Conservation (phyloP, 2,888 invertebrate species). For the Pachydiplax longipennis region DNA sequence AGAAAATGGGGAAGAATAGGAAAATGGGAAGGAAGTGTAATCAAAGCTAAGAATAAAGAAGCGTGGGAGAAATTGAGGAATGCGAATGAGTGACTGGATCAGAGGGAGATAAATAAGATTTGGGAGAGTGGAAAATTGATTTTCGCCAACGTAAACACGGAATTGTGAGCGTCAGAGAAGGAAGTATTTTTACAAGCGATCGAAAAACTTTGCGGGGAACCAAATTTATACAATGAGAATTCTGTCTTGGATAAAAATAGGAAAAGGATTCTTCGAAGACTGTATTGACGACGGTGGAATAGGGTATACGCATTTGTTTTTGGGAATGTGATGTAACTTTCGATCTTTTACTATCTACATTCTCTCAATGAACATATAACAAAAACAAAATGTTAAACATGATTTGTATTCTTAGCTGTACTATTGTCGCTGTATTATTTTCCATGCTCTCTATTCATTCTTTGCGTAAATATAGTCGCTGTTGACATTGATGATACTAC, state of each 20-base stretch:
- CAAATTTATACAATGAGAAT: background rate
- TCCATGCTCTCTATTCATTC: too few species aligned
- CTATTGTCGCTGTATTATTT: too few species aligned
- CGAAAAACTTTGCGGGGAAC: background rate
- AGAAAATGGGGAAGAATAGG: background rate
- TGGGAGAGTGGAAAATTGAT: conserved; percentile 27
- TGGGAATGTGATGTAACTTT: too few species aligned
- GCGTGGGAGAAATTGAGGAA: background rate
- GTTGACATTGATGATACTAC: too few species aligned
- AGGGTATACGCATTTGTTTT: background rate
- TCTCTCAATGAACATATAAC: too few species aligned
- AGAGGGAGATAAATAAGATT: conserved; percentile 9
- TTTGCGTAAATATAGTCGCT: too few species aligned
- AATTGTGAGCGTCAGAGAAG: background rate
- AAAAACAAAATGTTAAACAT: too few species aligned
- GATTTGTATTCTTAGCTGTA: too few species aligned
- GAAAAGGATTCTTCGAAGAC: background rate
- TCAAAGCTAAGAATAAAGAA: background rate
- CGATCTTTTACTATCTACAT: too few species aligned
- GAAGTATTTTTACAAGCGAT: background rate
- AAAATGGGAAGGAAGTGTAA: background rate
- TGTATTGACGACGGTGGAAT: background rate
- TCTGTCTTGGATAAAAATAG: background rate
- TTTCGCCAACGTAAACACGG: conserved; percentile 10
- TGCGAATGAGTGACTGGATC: background rate